Evolutionary conservation across 1,140 invertebrate genomes (phyloP).

Genomic region (Anastrepha ludens): DNA sequence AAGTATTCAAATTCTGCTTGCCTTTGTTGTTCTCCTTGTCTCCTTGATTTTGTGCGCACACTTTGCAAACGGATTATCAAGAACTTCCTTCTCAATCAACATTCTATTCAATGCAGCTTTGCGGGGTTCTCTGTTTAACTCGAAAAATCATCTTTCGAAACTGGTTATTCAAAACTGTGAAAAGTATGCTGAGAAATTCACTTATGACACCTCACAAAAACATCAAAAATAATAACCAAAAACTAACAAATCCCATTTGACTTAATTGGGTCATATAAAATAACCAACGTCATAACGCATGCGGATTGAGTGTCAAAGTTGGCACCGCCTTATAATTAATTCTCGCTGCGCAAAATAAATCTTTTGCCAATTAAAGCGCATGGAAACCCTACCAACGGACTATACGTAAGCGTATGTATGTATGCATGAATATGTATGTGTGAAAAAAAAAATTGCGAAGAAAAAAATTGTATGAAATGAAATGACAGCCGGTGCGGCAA

Average conservation of each 20-base stretch:
- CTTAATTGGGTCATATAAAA: constrained; percentile 1
- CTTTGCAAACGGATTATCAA: too few species aligned
- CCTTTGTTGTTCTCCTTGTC: too few species aligned
- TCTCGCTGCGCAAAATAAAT: constrained; percentile 31
- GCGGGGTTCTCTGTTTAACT: too few species aligned
- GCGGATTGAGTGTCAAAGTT: neutral
- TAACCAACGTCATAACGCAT: neutral
- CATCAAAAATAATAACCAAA: neutral
- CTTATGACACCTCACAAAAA: too few species aligned
- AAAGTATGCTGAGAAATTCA: too few species aligned
- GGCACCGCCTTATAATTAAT: constrained; percentile 25
- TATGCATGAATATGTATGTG: too few species aligned
- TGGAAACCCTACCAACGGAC: neutral
- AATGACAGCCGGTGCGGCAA: neutral
- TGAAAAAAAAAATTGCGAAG: neutral
- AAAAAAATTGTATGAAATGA: neutral
- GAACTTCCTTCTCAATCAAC: too few species aligned
- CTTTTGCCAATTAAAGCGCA: neutral
- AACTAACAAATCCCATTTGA: neutral
- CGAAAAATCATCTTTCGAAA: too few species aligned
- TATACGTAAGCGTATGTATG: neutral
- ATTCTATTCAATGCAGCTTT: too few species aligned
- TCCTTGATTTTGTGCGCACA: too few species aligned
- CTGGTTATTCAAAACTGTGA: too few species aligned
- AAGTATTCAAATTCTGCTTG: too few species aligned